phyloP scores from a whole-genome alignment of 1,140 invertebrate species.

The Chionoecetes opilio region DNA sequence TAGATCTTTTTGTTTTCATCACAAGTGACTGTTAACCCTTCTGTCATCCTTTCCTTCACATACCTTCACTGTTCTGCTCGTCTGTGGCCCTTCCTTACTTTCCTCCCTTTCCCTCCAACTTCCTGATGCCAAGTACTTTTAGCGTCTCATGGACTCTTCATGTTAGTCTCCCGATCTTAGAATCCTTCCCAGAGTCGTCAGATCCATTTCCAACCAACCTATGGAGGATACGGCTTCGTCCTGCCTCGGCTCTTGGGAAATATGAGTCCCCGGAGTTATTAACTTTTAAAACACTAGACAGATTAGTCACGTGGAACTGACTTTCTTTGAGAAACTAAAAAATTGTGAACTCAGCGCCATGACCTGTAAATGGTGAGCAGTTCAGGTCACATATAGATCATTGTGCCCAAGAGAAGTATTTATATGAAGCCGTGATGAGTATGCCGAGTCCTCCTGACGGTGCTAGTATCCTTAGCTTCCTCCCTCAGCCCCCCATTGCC shows the following conservation, averaged over 20 bases:
- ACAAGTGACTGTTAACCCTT: background rate
- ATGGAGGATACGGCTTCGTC: background rate
- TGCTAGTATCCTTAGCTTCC: background rate
- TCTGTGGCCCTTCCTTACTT: background rate
- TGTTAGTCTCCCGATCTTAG: background rate
- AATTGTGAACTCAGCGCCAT: background rate
- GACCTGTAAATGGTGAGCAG: background rate
- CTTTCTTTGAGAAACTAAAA: background rate
- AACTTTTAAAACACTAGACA: background rate
- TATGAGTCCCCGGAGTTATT: background rate
- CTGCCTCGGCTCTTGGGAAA: background rate
- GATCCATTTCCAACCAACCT: background rate
- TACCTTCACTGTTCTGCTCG: background rate
- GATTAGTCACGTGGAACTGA: background rate
- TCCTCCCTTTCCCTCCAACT: background rate
- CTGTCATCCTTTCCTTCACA: background rate
- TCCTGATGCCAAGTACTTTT: background rate
- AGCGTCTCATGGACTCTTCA: background rate
- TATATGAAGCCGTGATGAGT: background rate
- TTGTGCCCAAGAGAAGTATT: too few relatives aligned
- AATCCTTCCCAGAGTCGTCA: background rate
- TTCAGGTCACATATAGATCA: background rate
- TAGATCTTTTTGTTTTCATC: background rate
- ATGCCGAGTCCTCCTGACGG: background rate
- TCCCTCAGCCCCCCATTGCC: background rate